A percentile compares a stretch with the other conserved stretches of the same genome.
phyloP scores from a whole-genome alignment of 2,113 vertebrate species.

The Zootoca vivipara region DNA sequence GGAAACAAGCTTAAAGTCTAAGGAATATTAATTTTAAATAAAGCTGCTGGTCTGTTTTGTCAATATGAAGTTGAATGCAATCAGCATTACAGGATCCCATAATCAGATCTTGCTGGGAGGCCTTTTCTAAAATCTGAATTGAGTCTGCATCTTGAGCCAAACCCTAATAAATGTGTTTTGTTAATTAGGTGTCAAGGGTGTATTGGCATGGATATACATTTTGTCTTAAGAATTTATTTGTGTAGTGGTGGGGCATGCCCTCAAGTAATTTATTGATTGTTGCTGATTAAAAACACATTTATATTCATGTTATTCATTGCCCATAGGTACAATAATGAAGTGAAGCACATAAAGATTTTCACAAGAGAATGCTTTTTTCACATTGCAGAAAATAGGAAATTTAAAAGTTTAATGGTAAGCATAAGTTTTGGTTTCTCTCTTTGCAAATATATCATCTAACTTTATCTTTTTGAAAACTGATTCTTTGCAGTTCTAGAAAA shows the following conservation, averaged over 20 bases:
- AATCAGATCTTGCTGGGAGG: conserved; percentile 43
- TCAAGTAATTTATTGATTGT: conserved; percentile 86
- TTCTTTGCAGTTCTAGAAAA: conserved; percentile 13
- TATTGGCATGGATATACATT: conserved; percentile 80
- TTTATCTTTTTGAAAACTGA: conserved; percentile 29
- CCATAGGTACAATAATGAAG: conserved; percentile 98
- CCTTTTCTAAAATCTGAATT: conserved; percentile 44
- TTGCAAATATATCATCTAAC: not conserved
- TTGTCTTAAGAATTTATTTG: conserved; percentile 78
- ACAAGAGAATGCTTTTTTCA: conserved; percentile 92
- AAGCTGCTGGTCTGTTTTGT: conserved; percentile 40
- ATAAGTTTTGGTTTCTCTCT: conserved; percentile 65
- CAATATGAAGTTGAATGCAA: conserved; percentile 26
- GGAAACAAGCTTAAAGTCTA: conserved; percentile 39
- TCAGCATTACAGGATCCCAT: conserved; percentile 28
- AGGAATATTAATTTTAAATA: conserved; percentile 32
- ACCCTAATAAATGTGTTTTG: conserved; percentile 74
- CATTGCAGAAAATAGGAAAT: conserved; percentile 98
- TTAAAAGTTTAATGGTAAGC: conserved; percentile 97
- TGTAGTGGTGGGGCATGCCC: conserved; percentile 75
- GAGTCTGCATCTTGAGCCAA: conserved; percentile 55
- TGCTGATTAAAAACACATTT: conserved; percentile 91
- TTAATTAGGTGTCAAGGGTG: conserved; percentile 78
- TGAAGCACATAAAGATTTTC: conserved; percentile 99
- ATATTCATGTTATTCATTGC: conserved; percentile 92